phyloP scores from a whole-genome alignment of 1,140 invertebrate species.

The Gyrodactylus salaris region DNA sequence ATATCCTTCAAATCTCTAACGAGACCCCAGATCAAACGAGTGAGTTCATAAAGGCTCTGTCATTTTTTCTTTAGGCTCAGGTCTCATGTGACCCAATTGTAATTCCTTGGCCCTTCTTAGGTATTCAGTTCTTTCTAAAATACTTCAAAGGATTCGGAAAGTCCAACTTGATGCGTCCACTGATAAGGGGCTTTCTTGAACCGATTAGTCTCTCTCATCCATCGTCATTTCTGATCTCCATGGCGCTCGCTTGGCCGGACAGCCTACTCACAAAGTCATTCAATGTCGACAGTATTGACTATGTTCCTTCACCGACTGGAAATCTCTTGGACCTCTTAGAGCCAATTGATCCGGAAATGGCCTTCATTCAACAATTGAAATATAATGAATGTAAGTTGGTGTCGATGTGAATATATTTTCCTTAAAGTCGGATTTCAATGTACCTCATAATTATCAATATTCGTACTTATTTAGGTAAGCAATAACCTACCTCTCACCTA shows the following conservation, averaged over 20 bases:
- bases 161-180: not conserved
- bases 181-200: not conserved
- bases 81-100: too few relatives aligned
- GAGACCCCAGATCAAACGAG: too few relatives aligned
- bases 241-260: not conserved
- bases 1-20: too few relatives aligned
- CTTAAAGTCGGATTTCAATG: too few relatives aligned
- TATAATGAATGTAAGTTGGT: not conserved
- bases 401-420: too few relatives aligned
- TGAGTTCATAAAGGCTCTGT: too few relatives aligned
- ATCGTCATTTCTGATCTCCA: not conserved
- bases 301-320: not conserved
- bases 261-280: not conserved
- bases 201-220: not conserved
- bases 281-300: not conserved
- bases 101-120: too few relatives aligned
- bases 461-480: too few relatives aligned
- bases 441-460: too few relatives aligned
- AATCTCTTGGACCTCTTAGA: not conserved
- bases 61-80: too few relatives aligned
- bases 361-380: not conserved
- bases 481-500: too few relatives aligned
- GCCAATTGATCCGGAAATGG: not conserved
- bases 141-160: not conserved
- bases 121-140: not conserved